These are phyloP conservation scores for Zaprionus capensis DNA, from an alignment of 1,140 invertebrate genomes.

Conservation along the genomic window DNA sequence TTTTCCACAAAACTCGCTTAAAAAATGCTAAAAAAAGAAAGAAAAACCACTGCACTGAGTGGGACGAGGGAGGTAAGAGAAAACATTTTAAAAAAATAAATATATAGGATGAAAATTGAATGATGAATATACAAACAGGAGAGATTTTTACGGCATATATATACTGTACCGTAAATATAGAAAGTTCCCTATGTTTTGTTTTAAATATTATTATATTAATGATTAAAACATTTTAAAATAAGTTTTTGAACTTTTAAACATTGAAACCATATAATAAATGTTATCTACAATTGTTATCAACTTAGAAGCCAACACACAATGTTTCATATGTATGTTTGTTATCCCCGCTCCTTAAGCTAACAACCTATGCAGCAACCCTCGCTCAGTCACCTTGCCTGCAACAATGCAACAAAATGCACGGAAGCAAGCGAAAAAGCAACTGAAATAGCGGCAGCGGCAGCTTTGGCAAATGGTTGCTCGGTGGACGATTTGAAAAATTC, in stretches of 20 bases:
- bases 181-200: no score
- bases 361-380: conserved; percentile 45
- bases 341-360: no score
- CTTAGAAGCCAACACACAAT: no score
- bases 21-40: conserved; percentile 54
- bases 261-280: no score
- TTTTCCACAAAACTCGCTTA: conserved; percentile 50
- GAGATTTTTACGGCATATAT: no score
- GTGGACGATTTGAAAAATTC: conserved; percentile 71
- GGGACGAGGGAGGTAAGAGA: conserved; percentile 25
- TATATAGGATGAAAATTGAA: neutral
- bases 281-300: no score
- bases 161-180: no score
- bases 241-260: no score
- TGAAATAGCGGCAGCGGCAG: conserved; percentile 40
- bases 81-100: neutral
- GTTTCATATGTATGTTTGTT: no score
- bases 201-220: no score
- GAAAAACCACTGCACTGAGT: conserved; percentile 25
- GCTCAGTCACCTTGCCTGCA: conserved; percentile 22
- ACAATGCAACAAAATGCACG: conserved; percentile 73
- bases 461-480: conserved; percentile 66
- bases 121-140: neutral
- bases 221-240: no score
- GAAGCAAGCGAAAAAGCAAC: conserved; percentile 50